These are phyloP conservation scores for Podarcis cretensis DNA, from an alignment of 2,113 vertebrate genomes.

Conservation along the genomic window DNA sequence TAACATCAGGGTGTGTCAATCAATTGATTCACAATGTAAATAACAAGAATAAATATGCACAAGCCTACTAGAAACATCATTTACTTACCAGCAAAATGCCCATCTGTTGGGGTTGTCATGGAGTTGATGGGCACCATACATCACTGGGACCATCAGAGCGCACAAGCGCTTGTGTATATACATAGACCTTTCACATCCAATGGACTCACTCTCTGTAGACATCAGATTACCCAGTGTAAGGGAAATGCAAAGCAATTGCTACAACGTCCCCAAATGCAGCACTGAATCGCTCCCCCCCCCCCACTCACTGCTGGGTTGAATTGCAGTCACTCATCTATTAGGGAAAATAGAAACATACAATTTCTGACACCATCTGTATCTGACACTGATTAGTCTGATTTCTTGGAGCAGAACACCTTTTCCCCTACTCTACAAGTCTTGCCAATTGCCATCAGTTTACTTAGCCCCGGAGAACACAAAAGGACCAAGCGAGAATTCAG, in stretches of 20 bases:
- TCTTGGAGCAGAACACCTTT: background rate
- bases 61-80: constrained; percentile 37
- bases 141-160: too few species aligned
- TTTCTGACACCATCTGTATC: background rate
- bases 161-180: too few species aligned
- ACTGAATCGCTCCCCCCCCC: background rate
- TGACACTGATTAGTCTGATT: background rate
- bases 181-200: background rate
- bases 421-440: background rate
- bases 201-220: background rate
- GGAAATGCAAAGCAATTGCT: background rate
- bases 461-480: background rate
- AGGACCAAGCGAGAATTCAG: background rate
- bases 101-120: background rate
- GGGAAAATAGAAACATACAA: background rate
- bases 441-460: background rate
- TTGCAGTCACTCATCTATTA: background rate
- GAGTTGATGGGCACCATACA: background rate
- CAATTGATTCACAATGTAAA: too few species aligned
- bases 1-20: background rate
- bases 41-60: background rate
- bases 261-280: background rate
- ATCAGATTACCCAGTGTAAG: background rate
- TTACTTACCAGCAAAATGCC: background rate
- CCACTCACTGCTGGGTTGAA: background rate